Percentiles rank a stretch among this genome's conserved stretches.
phyloP scores from a whole-genome alignment of 92 coral and sea anemone species.

The Siderastrea radians region DNA sequence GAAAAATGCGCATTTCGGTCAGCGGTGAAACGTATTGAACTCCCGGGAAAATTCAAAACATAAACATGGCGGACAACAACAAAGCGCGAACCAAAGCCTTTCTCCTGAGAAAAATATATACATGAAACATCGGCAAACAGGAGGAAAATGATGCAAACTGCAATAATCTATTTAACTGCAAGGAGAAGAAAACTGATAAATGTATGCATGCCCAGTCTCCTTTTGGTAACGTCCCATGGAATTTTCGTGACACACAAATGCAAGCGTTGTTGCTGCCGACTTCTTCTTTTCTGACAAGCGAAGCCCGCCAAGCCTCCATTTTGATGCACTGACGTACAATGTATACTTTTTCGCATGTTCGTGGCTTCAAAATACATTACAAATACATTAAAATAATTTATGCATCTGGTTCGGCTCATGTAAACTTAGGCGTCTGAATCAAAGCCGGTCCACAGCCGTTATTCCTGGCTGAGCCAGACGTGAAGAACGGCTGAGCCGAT shows the following conservation, averaged over 20 bases:
- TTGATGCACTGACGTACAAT: too few relatives aligned
- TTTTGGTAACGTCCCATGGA: neutral
- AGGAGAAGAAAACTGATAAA: neutral
- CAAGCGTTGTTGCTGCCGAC: neutral
- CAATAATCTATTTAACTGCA: neutral
- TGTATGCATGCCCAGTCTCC: neutral
- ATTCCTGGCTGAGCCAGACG: too few relatives aligned
- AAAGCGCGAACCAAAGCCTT: neutral
- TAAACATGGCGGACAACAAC: neutral
- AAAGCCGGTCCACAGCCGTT: too few relatives aligned
- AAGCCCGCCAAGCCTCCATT: too few relatives aligned
- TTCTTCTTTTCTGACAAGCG: too few relatives aligned
- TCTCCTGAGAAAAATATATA: neutral
- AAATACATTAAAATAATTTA: too few relatives aligned
- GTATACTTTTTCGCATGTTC: too few relatives aligned
- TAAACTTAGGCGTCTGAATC: too few relatives aligned
- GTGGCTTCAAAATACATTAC: too few relatives aligned
- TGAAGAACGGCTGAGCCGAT: too few relatives aligned
- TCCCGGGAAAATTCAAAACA: too few relatives aligned
- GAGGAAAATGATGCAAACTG: neutral
- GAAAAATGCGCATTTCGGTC: neutral
- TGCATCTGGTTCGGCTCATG: too few relatives aligned
- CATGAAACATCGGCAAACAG: neutral
- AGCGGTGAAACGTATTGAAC: neutral
- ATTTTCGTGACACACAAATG: neutral